Evolutionary conservation across 1,140 invertebrate species (phyloP).

Genomic region (Drosophila willistoni): DNA sequence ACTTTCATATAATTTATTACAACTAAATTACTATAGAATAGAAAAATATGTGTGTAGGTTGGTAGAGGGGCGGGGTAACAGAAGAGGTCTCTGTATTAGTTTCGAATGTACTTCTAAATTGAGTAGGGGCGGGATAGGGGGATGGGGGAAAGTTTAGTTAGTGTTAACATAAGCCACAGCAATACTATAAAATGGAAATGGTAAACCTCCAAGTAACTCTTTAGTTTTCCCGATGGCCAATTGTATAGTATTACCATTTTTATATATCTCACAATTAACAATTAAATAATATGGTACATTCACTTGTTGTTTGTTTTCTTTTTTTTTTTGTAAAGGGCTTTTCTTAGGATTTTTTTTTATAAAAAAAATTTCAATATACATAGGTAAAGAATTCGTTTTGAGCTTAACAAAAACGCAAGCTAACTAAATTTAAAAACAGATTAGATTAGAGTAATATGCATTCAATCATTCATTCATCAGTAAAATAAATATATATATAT

Average conservation of each 20-base stretch:
- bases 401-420: conserved; percentile 82
- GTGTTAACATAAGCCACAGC: conserved; percentile 75
- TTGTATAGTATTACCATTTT: conserved; percentile 33
- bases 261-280: conserved; percentile 26
- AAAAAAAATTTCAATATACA: conserved; percentile 66
- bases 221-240: conserved; percentile 36
- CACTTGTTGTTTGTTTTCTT: conserved; percentile 18
- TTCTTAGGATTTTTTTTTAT: conserved; percentile 68
- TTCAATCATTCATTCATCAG: conserved; percentile 50
- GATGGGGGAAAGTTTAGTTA: conserved; percentile 41
- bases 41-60: conserved; percentile 59
- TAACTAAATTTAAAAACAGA: conserved; percentile 66
- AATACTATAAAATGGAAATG: conserved; percentile 52
- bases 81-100: conserved; percentile 31
- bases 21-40: conserved; percentile 71
- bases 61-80: neutral
- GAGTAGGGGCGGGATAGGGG: neutral
- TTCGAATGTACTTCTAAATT: conserved; percentile 40
- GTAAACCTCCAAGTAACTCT: conserved; percentile 50
- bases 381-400: conserved; percentile 61
- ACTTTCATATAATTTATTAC: conserved; percentile 80
- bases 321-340: conserved; percentile 46
- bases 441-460: conserved; percentile 55
- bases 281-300: conserved; percentile 79
- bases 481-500: conserved; percentile 50